These are phyloP conservation scores for Amitus sp. DNA, from an alignment of 2,888 invertebrate genomes.

Conservation along the genomic window DNA sequence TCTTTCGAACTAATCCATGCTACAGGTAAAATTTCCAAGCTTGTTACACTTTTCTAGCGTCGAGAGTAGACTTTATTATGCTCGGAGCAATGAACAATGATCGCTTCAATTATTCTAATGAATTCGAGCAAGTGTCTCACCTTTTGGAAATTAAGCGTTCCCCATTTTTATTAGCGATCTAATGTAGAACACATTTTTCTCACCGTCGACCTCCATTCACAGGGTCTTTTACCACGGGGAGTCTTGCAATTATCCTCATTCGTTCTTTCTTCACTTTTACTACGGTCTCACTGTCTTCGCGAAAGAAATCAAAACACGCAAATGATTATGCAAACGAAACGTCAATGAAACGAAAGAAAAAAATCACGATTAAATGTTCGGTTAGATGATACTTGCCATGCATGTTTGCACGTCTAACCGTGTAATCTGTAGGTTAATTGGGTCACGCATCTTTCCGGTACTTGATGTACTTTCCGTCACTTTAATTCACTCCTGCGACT, in stretches of 20 bases:
- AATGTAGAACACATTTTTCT: constrained; percentile 47
- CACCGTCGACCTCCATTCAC: constrained; percentile 48
- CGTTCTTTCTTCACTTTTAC: constrained; percentile 43
- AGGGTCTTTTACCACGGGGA: constrained; percentile 41
- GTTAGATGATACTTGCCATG: too few relatives aligned
- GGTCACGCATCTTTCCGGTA: too few relatives aligned
- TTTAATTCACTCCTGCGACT: too few relatives aligned
- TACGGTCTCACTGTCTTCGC: constrained; percentile 35
- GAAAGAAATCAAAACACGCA: constrained; percentile 1
- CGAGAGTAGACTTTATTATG: constrained; percentile 1
- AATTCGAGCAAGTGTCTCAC: constrained; percentile 35
- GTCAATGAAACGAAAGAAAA: neutral
- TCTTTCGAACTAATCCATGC: neutral
- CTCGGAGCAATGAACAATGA: constrained; percentile 15
- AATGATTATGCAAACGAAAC: neutral
- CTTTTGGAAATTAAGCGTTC: constrained; percentile 36
- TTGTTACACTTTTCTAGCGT: constrained; percentile 1
- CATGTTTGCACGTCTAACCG: neutral
- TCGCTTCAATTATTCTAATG: constrained; percentile 26
- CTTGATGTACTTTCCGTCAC: too few relatives aligned
- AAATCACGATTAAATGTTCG: neutral
- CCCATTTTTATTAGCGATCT: constrained; percentile 26
- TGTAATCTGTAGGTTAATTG: too few relatives aligned
- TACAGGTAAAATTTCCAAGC: neutral
- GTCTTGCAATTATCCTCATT: constrained; percentile 38